Evolutionary conservation across 2,797 vertebrate species (phyloP).

Genomic region (Calcarius lapponicus): DNA sequence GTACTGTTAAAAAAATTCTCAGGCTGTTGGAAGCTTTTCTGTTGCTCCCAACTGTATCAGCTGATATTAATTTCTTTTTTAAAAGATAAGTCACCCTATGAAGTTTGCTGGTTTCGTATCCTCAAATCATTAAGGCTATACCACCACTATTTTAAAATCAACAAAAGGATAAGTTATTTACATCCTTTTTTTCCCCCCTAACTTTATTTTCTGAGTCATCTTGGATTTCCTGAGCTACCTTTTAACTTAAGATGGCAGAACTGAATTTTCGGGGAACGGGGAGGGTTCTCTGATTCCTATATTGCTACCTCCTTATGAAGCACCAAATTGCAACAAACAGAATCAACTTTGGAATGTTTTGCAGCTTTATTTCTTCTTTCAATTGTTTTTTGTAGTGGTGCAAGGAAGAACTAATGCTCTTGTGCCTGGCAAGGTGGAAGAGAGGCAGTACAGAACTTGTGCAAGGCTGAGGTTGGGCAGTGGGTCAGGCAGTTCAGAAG

Average conservation of each 20-base stretch:
- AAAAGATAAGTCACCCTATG: background rate
- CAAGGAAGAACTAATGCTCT: background rate
- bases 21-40: background rate
- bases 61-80: background rate
- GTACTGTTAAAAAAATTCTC: background rate
- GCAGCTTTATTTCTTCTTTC: background rate
- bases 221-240: background rate
- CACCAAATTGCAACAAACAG: background rate
- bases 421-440: background rate
- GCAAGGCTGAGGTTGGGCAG: background rate
- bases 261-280: background rate
- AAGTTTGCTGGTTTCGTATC: background rate
- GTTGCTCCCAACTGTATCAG: background rate
- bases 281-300: background rate
- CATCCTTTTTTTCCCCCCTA: accelerated
- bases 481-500: background rate
- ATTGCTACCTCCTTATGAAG: background rate
- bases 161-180: background rate
- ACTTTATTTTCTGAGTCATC: background rate
- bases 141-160: background rate
- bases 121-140: background rate
- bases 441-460: background rate
- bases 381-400: background rate
- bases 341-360: background rate
- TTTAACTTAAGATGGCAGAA: background rate